A percentile compares a stretch with the other conserved stretches of the same genome.
phyloP scores from a whole-genome alignment of 2,113 vertebrate species.

The Cercopithecus mona region DNA sequence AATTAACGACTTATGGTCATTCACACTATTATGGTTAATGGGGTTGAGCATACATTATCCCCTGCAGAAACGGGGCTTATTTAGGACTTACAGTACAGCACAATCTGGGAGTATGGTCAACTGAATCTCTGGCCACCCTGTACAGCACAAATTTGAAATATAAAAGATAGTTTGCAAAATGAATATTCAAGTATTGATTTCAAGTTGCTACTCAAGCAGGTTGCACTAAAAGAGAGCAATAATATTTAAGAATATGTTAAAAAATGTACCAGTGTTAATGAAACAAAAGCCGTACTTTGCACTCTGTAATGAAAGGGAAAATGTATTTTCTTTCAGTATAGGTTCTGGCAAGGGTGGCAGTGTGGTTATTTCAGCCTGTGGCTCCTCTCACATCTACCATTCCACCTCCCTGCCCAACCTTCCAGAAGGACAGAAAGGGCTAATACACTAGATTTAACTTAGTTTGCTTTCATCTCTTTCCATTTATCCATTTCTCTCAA shows the following conservation, averaged over 20 bases:
- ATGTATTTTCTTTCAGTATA: background rate
- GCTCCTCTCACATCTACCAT: background rate
- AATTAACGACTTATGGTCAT: constrained; percentile 80
- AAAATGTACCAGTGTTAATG: background rate
- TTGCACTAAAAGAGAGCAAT: background rate
- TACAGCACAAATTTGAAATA: background rate
- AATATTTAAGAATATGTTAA: constrained; percentile 1
- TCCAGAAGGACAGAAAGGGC: background rate
- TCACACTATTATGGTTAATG: constrained; percentile 76
- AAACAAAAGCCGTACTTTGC: background rate
- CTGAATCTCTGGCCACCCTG: background rate
- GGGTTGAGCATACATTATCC: constrained; percentile 54
- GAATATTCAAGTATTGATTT: background rate
- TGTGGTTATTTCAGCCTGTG: background rate
- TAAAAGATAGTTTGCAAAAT: background rate
- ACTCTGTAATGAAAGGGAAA: background rate
- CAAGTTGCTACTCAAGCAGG: background rate
- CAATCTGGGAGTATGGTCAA: background rate
- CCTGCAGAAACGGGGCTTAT: constrained; percentile 35
- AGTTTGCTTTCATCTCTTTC: background rate
- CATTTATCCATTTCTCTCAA: background rate
- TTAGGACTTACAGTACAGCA: constrained; percentile 37
- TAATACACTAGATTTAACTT: background rate
- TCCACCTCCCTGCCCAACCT: background rate
- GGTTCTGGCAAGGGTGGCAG: background rate